Conservation (phyloP, 2,888 invertebrate genomes). For the Ectemnius lituratus region DNA sequence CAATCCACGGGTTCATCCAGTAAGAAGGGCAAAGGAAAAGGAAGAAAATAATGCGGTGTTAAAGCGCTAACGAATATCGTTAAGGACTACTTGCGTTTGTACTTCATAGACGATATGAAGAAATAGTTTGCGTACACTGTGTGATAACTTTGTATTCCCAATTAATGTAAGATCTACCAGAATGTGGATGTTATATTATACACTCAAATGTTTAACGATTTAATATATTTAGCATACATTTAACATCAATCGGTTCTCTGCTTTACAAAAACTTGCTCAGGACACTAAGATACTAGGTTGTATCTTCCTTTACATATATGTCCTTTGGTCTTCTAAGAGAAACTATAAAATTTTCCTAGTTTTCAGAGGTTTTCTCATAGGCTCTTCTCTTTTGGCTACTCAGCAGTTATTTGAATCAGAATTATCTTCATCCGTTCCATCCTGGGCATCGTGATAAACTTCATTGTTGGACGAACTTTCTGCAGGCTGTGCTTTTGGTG, state of each 20-base stretch:
- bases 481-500: not conserved
- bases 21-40: constrained; percentile 78
- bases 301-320: too few relatives aligned
- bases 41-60: constrained; percentile 73
- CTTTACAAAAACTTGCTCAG: not conserved
- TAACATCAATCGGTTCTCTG: not conserved
- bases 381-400: not conserved
- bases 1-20: constrained; percentile 68
- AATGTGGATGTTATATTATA: constrained; percentile 11
- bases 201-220: constrained; percentile 8
- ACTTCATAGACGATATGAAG: constrained; percentile 19
- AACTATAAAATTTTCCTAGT: not conserved
- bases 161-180: constrained; percentile 19
- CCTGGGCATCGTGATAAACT: not conserved
- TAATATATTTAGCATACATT: constrained; percentile 20
- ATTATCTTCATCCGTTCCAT: not conserved
- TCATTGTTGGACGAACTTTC: not conserved
- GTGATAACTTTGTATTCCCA: constrained; percentile 30
- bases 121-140: constrained; percentile 9
- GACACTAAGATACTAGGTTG: too few relatives aligned
- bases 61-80: too few relatives aligned
- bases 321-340: too few relatives aligned
- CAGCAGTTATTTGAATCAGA: not conserved
- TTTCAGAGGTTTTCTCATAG: not conserved
- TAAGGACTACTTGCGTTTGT: constrained; percentile 12